Base-by-base conservation (phyloP, 2,113 vertebrate species). In the Urocitellus parryii region DNA sequence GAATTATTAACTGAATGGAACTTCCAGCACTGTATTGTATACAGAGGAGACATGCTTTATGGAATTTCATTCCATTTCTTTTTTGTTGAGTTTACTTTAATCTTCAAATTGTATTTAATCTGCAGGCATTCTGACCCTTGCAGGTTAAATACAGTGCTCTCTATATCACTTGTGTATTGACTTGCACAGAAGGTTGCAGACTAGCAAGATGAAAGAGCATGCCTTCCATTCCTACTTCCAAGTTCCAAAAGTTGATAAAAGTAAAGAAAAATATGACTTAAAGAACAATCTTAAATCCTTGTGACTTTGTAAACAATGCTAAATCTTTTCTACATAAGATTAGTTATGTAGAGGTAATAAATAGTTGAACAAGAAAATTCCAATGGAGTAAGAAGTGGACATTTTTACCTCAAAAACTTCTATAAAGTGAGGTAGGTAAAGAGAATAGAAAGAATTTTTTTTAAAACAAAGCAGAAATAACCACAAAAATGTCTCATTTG, bases 71-170 rank as follows among this genome's bases (percentile, higher is more conserved):
- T 78, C 11, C 58, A 25, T 74, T 24, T 88, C 14, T 67, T 29
- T 67, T 58, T 95, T 78, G 77, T 34, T 77, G 61, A 63, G 42
- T 90, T 84, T 73, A 92, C n/a, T 93, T 90, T 25, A 51, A 27
- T 74, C 45, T 91, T 88, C 12, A 67, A 85, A 39, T 88, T 88
- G 51, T 68, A 68, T 95, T 84, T 91, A 74, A 63, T 88, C 16
- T 48, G 1, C 37, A 76, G 37, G 24, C 0, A 8, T 87, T n/a
- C 74, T 70, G 51, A 51, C 22, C 27, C 80, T 84, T 61, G 22
- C 13, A n/a, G 39, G 68, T 67, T 32, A 84, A 34, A 48, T 12
- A 65, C 0, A 79, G 4, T 90, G 51, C 16, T 93, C 4, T 56
- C 32, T 72, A 8, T 65, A 83, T 91, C 10, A 34, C 14, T 73